These are phyloP conservation scores for Climacteris rufus DNA, from an alignment of 2,113 vertebrate genomes.

Conservation along the genomic window DNA sequence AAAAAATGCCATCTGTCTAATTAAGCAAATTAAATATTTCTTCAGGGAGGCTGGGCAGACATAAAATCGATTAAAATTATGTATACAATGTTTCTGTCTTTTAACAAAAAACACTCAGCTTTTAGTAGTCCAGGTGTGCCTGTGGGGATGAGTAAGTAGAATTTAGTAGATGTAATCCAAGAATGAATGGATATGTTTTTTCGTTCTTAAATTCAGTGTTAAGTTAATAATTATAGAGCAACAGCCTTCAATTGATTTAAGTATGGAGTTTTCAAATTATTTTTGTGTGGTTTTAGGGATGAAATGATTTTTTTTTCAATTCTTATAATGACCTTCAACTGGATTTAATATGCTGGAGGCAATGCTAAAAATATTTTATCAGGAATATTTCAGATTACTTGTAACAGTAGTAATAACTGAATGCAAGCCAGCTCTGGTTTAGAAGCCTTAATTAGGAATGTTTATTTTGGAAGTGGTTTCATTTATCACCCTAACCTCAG, in stretches of 20 bases:
- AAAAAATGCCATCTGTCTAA: neutral
- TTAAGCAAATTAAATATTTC: neutral
- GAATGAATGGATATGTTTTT: neutral
- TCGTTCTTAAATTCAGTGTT: neutral
- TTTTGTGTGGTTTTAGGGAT: neutral
- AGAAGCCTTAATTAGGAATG: constrained; percentile 58
- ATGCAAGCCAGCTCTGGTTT: constrained; percentile 45
- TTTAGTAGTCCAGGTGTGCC: neutral
- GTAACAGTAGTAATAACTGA: constrained; percentile 49
- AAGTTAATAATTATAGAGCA: neutral
- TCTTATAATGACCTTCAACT: constrained; percentile 54
- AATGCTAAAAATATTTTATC: constrained; percentile 70
- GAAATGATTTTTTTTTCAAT: neutral
- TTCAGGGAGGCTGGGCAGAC: neutral
- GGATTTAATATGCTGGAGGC: neutral
- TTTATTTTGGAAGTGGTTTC: constrained; percentile 64
- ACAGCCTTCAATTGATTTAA: neutral
- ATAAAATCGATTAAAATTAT: neutral
- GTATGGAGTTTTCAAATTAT: neutral
- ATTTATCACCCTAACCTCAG: constrained; percentile 50
- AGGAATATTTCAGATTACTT: constrained; percentile 62
- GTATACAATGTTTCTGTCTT: neutral
- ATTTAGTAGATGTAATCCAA: neutral
- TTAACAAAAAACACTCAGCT: neutral
- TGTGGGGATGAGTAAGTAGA: neutral